Percentiles rank a stretch among this genome's conserved stretches.
Conservation (phyloP, 2,113 vertebrate genomes). For the Smithornis capensis region DNA sequence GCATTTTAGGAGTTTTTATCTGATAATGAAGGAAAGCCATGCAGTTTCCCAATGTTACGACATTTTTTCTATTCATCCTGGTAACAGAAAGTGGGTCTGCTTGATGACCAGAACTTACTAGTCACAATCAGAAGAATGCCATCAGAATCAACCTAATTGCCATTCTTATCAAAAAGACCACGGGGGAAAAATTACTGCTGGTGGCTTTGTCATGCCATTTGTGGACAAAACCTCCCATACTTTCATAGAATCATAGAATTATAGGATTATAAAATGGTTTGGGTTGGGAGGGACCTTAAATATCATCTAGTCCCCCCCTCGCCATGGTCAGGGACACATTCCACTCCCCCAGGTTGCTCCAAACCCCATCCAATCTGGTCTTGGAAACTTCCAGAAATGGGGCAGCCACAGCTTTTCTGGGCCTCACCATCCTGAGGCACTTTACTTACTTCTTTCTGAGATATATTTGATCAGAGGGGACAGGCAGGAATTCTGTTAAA, state of each 20-base stretch:
- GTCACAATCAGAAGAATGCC: neutral
- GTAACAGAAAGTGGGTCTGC: neutral
- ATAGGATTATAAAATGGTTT: neutral
- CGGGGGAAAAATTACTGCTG: neutral
- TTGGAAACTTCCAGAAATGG: neutral
- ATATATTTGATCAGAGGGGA: neutral
- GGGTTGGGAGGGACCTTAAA: neutral
- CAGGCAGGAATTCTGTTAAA: neutral
- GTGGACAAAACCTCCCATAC: neutral
- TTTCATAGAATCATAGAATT: neutral
- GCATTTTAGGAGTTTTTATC: neutral
- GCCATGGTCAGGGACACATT: neutral
- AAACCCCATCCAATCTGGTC: accelerated
- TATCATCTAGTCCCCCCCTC: accelerated
- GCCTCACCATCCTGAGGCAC: accelerated
- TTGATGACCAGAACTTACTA: neutral
- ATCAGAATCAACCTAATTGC: neutral
- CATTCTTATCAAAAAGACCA: neutral
- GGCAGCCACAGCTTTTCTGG: neutral
- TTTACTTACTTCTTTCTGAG: neutral
- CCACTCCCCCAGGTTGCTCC: neutral
- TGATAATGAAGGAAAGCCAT: neutral
- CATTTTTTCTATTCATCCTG: neutral
- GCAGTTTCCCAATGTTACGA: neutral
- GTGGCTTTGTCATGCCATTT: neutral